These are phyloP conservation scores for Lucilia cuprina DNA, from an alignment of 1,140 invertebrate species.

Conservation along the genomic window DNA sequence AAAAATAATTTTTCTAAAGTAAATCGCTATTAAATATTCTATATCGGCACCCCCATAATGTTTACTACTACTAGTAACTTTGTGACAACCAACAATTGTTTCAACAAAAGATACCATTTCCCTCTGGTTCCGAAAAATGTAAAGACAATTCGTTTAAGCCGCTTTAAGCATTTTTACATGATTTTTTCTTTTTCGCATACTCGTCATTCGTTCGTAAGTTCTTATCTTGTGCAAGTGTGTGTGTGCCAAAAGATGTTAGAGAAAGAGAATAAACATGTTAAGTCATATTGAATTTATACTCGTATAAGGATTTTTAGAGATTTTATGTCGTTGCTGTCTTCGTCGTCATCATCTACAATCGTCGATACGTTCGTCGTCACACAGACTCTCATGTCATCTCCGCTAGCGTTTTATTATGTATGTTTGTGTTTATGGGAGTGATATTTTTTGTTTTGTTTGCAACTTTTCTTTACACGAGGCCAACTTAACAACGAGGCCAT, in stretches of 20 bases:
- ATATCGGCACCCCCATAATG: too few relatives aligned
- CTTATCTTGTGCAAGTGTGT: not conserved
- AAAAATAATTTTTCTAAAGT: too few relatives aligned
- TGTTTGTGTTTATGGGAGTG: not conserved
- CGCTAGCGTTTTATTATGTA: not conserved
- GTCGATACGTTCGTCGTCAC: not conserved
- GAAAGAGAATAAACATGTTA: not conserved
- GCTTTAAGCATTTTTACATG: not conserved
- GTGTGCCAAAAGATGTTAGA: not conserved
- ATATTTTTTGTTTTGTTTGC: not conserved
- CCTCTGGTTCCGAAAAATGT: not conserved
- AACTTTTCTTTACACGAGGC: slow-evolving; percentile 6
- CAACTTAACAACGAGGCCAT: not conserved
- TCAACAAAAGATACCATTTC: too few relatives aligned
- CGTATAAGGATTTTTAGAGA: not conserved
- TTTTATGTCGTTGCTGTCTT: not conserved
- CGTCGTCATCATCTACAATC: not conserved
- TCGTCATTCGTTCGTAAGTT: not conserved
- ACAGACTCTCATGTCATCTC: not conserved
- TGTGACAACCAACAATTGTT: too few relatives aligned
- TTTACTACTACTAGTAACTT: too few relatives aligned
- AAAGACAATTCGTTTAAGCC: not conserved
- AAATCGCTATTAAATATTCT: too few relatives aligned
- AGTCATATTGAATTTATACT: not conserved
- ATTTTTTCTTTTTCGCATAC: not conserved